Conservation (phyloP, 2,113 vertebrate species). For the Entomyzon cyanotis region DNA sequence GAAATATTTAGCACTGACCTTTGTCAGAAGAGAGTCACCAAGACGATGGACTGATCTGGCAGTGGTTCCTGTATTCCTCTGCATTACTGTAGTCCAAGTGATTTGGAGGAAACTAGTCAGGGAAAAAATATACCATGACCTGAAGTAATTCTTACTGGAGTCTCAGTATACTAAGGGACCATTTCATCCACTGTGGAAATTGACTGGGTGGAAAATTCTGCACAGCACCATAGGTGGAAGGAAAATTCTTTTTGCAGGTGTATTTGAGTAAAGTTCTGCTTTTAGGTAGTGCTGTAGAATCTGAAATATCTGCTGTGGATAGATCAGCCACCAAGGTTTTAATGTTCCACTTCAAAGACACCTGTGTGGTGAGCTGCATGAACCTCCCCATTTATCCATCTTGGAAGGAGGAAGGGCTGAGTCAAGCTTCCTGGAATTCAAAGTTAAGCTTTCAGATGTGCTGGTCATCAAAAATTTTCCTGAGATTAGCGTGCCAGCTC, state of each 20-base stretch:
- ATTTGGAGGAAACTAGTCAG: not conserved
- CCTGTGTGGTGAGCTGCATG: not conserved
- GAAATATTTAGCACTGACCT: not conserved
- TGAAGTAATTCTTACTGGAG: not conserved
- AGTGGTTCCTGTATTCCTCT: not conserved
- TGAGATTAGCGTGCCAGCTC: not conserved
- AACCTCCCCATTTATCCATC: not conserved
- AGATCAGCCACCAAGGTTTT: not conserved
- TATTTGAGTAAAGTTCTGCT: not conserved
- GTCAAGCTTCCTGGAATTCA: not conserved
- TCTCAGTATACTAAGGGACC: not conserved
- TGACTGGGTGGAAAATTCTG: not conserved
- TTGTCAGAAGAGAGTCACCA: not conserved
- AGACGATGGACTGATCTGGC: not conserved
- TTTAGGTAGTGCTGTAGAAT: not conserved
- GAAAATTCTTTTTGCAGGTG: not conserved
- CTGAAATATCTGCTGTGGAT: not conserved
- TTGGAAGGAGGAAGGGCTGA: not conserved
- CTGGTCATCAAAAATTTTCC: conserved; percentile 6
- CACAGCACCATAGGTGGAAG: not conserved
- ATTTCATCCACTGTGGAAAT: not conserved
- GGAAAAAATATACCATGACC: not conserved
- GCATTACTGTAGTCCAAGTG: not conserved
- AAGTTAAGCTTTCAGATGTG: not conserved
- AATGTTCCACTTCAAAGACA: not conserved